phyloP scores from a whole-genome alignment of 2,888 invertebrate species.

The Papilio elwesi region DNA sequence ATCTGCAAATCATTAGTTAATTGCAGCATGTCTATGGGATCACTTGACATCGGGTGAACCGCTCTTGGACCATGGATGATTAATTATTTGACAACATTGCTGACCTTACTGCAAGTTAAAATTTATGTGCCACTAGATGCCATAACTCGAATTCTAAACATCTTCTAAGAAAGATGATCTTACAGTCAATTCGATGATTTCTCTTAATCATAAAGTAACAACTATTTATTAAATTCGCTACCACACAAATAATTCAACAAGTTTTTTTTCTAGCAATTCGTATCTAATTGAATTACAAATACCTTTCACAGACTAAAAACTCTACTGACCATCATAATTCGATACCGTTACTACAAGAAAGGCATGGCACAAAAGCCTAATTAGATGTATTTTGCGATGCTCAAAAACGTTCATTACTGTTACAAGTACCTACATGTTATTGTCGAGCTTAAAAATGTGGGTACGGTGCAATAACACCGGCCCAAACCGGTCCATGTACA shows the following conservation, averaged over 20 bases:
- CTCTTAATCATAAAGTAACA: too few species aligned
- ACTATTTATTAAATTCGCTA: too few species aligned
- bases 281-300: not conserved
- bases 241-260: not conserved
- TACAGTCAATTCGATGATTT: too few species aligned
- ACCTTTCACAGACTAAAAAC: not conserved
- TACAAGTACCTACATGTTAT: constrained; percentile 10
- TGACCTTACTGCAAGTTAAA: too few species aligned
- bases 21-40: too few species aligned
- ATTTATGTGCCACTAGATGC: too few species aligned
- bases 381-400: constrained; percentile 24
- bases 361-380: constrained; percentile 19
- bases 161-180: too few species aligned
- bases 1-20: too few species aligned
- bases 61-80: too few species aligned
- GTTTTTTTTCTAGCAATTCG: not conserved
- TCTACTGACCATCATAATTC: not conserved
- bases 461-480: constrained; percentile 18
- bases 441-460: constrained; percentile 19
- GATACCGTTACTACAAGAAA: constrained; percentile 11
- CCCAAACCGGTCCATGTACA: constrained; percentile 39
- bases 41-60: too few species aligned
- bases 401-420: constrained; percentile 5
- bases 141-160: too few species aligned
- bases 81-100: too few species aligned